These are phyloP conservation scores for Ellobius talpinus DNA, from an alignment of 2,113 vertebrate species.

Conservation along the genomic window DNA sequence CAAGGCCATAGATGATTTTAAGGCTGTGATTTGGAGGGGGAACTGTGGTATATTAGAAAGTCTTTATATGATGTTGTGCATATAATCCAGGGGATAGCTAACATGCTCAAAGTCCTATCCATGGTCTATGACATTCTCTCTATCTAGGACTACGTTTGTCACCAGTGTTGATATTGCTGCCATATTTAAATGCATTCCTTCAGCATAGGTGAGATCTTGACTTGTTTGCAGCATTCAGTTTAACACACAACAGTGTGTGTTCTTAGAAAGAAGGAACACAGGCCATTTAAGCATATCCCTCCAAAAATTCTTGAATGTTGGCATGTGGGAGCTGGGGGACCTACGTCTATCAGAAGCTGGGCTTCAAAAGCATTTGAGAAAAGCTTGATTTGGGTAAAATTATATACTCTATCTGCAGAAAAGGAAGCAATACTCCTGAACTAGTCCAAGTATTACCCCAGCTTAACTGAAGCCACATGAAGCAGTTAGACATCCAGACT, in stretches of 20 bases:
- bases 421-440: neutral
- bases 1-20: neutral
- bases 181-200: neutral
- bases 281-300: neutral
- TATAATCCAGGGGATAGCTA: neutral
- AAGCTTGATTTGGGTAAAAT: neutral
- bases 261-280: neutral
- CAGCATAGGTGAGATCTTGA: neutral
- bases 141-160: neutral
- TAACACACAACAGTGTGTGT: neutral
- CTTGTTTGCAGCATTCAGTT: constrained; percentile 1
- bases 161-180: neutral
- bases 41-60: neutral
- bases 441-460: neutral
- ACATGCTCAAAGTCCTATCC: no score
- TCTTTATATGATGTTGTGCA: neutral
- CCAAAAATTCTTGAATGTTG: neutral
- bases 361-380: neutral
- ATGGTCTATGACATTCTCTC: neutral
- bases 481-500: neutral
- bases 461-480: neutral
- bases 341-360: neutral
- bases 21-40: neutral
- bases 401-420: neutral
- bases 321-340: neutral